Conservation (phyloP, 2,113 vertebrate species). For the Datnioides undecimradiatus region DNA sequence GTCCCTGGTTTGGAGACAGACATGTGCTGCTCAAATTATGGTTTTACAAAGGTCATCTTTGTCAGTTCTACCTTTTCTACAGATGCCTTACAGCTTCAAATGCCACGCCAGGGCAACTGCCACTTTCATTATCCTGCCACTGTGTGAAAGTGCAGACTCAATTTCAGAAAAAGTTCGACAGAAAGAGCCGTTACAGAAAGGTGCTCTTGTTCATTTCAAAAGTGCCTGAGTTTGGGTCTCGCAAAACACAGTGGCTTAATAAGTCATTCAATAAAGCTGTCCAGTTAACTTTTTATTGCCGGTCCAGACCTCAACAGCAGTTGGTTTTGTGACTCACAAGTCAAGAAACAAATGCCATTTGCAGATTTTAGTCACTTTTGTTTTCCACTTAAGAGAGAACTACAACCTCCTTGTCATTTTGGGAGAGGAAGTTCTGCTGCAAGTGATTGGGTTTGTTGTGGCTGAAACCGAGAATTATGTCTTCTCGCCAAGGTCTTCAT, state of each 20-base stretch:
- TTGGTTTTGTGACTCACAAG: constrained; percentile 46
- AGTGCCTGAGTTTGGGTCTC: constrained; percentile 55
- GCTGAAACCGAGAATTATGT: constrained; percentile 61
- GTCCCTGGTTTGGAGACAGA: background rate
- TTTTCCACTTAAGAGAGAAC: background rate
- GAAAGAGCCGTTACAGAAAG: constrained; percentile 48
- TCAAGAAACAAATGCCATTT: constrained; percentile 25
- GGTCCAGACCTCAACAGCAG: constrained; percentile 47
- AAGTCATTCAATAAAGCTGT: constrained; percentile 78
- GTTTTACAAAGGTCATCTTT: constrained; percentile 64
- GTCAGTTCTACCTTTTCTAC: constrained; percentile 34
- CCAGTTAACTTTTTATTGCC: constrained; percentile 69
- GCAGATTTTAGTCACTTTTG: constrained; percentile 41
- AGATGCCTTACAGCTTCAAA: constrained; percentile 54
- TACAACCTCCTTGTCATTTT: constrained; percentile 6
- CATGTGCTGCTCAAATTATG: constrained; percentile 9
- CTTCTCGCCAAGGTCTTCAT: constrained; percentile 66
- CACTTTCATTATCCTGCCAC: constrained; percentile 61
- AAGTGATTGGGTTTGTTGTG: constrained; percentile 60
- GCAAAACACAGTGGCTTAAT: constrained; percentile 69
- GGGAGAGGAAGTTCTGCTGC: constrained; percentile 19
- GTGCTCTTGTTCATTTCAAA: constrained; percentile 74
- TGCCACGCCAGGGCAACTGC: constrained; percentile 65
- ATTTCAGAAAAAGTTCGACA: constrained; percentile 56
- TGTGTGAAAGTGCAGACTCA: constrained; percentile 55